Evolutionary conservation across 2,888 invertebrate species (phyloP), one percentile per base, ranked within the genome.

Genomic region (Drosophila vallismaia): DNA sequence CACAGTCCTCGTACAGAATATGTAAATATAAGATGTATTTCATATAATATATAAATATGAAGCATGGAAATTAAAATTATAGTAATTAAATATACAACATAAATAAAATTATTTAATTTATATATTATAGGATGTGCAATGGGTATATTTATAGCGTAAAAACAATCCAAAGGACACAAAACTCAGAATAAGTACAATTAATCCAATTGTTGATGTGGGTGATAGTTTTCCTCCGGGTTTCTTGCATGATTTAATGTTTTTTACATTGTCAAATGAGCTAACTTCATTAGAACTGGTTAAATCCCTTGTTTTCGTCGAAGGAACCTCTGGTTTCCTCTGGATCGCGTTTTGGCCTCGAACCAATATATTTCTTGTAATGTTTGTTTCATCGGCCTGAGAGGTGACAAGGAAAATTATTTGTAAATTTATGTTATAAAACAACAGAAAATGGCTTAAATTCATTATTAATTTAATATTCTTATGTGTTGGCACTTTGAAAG

Each of bases 171-270:
- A 56, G 33, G 26, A 46, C 1, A 31, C 0, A 9, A 75, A 7
- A 10, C 19, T n/a, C 0, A 53, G 26, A 3, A 51, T 5, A 3
- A 76, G 14, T 10, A 56, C 4, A 28, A 59, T 33, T 12, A 76
- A 14, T 29, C 40, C 58, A 5, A 19, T 42, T 9, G 6, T 6
- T n/a, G 36, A 36, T 36, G 36, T 36, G 2, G 36, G n/a, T 1
- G 36, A 36, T 0, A 2, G 12, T 5, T n/a, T 36, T n/a, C n/a
- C n/a, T 36, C 6, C 36, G 12, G 6, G 6, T 5, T 36, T 36
- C 5, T 12, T 36, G n/a, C 6, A n/a, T 5, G n/a, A 6, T 36
- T n/a, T 12, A n/a, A 5, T 1, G 4, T 6, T n/a, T n/a, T 36
- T 10, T 10, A 10, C 5, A n/a, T 36, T 36, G 10, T 36, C 10